Percentiles rank a stretch among this genome's conserved stretches.
These are phyloP conservation scores for Poecile atricapillus DNA, from an alignment of 2,113 vertebrate genomes.

Conservation along the genomic window DNA sequence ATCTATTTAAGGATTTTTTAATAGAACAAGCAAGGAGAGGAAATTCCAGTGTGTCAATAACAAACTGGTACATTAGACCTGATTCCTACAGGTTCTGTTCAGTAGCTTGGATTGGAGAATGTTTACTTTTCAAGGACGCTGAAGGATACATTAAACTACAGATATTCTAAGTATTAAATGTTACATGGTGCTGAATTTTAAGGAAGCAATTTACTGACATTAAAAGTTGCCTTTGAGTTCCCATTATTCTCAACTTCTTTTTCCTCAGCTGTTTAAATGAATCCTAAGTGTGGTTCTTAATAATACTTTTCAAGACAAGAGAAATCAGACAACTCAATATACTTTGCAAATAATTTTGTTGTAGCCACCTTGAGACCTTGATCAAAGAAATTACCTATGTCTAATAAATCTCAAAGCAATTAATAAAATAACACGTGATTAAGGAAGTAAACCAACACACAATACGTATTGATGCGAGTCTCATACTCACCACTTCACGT, in stretches of 20 bases:
- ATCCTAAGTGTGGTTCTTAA: neutral
- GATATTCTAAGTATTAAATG: neutral
- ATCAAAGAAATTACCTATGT: neutral
- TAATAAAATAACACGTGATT: neutral
- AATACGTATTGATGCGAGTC: neutral
- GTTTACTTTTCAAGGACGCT: neutral
- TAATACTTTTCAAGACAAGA: neutral
- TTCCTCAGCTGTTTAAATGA: neutral
- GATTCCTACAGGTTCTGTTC: neutral
- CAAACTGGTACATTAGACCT: neutral
- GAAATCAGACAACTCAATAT: neutral
- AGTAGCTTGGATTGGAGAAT: neutral
- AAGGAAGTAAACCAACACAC: neutral
- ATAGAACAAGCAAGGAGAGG: neutral
- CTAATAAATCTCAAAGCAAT: neutral
- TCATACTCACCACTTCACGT: conserved; percentile 89
- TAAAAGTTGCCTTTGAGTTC: neutral
- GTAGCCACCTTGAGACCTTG: neutral
- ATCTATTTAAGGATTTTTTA: neutral
- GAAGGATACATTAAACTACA: neutral
- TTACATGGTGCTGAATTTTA: neutral
- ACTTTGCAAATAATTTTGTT: neutral
- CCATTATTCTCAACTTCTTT: neutral
- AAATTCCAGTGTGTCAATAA: neutral
- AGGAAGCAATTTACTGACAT: neutral